Conservation (phyloP, 2,888 invertebrate genomes). For the Molanna angustata region DNA sequence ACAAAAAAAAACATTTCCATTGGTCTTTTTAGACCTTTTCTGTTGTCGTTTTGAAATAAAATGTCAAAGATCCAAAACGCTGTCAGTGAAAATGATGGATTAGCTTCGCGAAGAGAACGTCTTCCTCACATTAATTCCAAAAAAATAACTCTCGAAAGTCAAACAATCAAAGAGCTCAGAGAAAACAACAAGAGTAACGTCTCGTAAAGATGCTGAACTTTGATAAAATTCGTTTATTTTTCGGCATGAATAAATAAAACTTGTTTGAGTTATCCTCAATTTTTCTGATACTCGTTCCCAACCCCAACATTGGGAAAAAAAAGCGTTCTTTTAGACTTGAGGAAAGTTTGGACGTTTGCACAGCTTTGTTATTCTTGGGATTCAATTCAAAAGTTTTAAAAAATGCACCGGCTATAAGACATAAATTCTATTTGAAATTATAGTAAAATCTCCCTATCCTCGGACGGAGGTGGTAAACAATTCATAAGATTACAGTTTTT, state of each 20-base stretch:
- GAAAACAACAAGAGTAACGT: conserved; percentile 31
- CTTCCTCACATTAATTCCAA: conserved; percentile 30
- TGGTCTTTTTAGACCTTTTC: no score
- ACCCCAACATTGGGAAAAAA: no score
- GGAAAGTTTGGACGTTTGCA: conserved; percentile 8
- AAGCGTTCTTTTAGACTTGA: conserved; percentile 2
- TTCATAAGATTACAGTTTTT: no score
- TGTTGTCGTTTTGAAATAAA: no score
- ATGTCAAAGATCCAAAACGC: conserved; percentile 18
- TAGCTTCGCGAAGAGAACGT: conserved; percentile 10
- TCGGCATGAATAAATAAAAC: conserved; percentile 32
- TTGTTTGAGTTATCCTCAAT: conserved; percentile 13
- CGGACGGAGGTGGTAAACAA: no score
- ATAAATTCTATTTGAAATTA: no score
- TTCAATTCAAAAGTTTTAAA: no score
- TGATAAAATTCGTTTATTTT: conserved; percentile 32
- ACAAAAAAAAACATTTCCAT: no score
- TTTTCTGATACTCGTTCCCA: conserved; percentile 9
- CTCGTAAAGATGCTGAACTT: conserved; percentile 32
- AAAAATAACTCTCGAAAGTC: conserved; percentile 31
- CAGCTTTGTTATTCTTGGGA: conserved; percentile 4
- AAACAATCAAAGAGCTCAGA: conserved; percentile 28
- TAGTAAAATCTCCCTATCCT: no score
- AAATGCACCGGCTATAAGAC: no score
- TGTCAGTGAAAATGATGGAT: conserved; percentile 32